Base-by-base conservation (phyloP, 2,113 vertebrate genomes). In the Lanius collurio region DNA sequence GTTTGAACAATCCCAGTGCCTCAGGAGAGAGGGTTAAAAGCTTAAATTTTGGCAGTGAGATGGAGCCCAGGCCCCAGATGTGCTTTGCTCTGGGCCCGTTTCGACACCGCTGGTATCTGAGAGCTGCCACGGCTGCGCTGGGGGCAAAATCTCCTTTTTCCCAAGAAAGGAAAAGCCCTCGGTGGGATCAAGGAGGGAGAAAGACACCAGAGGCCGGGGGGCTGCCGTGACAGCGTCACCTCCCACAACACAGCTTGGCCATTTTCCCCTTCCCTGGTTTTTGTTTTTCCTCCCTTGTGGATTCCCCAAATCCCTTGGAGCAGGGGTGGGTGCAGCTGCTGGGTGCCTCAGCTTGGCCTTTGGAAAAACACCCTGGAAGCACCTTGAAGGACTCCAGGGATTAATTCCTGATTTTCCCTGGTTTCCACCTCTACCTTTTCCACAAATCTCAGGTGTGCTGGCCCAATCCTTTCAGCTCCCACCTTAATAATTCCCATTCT, bases 1-100 rank as follows among this genome's bases (percentile, higher is more conserved):
- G 95, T 95, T 90, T 84, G 89, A 86, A 95, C 95, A 93, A 83
- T 52, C 88, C 86, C 75, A 80, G 49, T 2, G 89, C 95, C 95
- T 93, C 9, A 10, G 87, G 96, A 94, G 91, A 90, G 24, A 21
- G 76, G 49, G 90, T 88, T 89, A 71, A 78, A 95, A 96, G 84
- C 95, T 73, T 12, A 10, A 13, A 65, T 93, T 90, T 90, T 97
- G 96, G 96, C 95, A 93, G 80, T 1, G 0, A 62, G 73, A 39
- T 0, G 2, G 42, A 93, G 69, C 87, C 65, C 87, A 30, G 87
- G 87, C 57, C 93, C 87, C 91, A 91, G 91, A 82, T 89, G 92
- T 89, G 93, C 70, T 95, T 69, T 82, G 59, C 83, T 77, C 86
- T 73, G 86, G 71, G 88, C 86, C 4, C 31, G 10, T 96, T 93